Evolutionary conservation across 2,888 invertebrate species (phyloP).

Genomic region (Lycaena phlaeas): DNA sequence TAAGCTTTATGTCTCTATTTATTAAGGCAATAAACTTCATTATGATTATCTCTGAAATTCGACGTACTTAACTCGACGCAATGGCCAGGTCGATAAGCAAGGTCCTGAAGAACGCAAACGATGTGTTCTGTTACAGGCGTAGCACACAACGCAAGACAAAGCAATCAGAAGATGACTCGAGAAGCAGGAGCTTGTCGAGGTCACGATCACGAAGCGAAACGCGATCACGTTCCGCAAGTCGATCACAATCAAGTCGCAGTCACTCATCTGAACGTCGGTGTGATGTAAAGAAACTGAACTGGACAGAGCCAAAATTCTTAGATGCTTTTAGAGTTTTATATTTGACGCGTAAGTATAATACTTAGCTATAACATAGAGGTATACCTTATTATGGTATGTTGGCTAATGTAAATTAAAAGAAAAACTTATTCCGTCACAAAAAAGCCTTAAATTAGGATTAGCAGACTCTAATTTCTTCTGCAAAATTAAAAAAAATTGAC

Average conservation of each 20-base stretch:
- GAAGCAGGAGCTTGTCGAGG: constrained; percentile 23
- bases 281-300: constrained; percentile 25
- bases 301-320: constrained; percentile 44
- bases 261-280: constrained; percentile 28
- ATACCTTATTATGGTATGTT: too few relatives aligned
- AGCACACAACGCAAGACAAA: neutral
- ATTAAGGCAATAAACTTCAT: too few relatives aligned
- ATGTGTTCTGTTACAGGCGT: constrained; percentile 7
- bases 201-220: constrained; percentile 25
- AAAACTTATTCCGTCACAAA: too few relatives aligned
- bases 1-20: too few relatives aligned
- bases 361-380: neutral
- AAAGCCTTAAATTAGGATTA: too few relatives aligned
- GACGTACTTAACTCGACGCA: too few relatives aligned
- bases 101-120: too few relatives aligned
- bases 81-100: too few relatives aligned
- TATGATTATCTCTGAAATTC: too few relatives aligned
- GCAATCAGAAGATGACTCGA: constrained; percentile 28
- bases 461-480: too few relatives aligned
- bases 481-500: too few relatives aligned
- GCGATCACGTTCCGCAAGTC: constrained; percentile 22
- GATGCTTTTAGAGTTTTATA: constrained; percentile 59
- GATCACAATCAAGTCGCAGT: constrained; percentile 20
- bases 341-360: constrained; percentile 44
- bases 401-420: too few relatives aligned